Conservation (phyloP, 1,140 invertebrate genomes). For the Sitodiplosis mosellana region DNA sequence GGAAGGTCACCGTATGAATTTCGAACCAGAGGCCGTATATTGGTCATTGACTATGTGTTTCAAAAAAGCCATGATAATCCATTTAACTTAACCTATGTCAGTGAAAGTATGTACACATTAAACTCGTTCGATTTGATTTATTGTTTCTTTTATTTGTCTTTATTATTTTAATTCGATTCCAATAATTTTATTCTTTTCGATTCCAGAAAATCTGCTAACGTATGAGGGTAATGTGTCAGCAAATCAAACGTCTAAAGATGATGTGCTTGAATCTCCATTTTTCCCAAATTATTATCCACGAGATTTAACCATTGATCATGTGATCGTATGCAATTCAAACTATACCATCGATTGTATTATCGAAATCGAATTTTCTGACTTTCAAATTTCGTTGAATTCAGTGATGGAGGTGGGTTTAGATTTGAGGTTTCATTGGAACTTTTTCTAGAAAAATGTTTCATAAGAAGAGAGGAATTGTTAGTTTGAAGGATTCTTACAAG, state of each 20-base stretch:
- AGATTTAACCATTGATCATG: slow-evolving; percentile 46
- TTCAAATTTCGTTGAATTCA: slow-evolving; percentile 43
- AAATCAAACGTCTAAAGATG: slow-evolving; percentile 15
- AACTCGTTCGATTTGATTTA: neutral
- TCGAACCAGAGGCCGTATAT: slow-evolving; percentile 38
- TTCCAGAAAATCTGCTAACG: slow-evolving; percentile 39
- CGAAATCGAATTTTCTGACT: slow-evolving; percentile 47
- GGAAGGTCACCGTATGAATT: slow-evolving; percentile 34
- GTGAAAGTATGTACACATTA: slow-evolving; percentile 35
- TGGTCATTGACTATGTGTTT: slow-evolving; percentile 41
- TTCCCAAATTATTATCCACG: slow-evolving; percentile 49
- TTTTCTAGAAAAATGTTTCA: slow-evolving; percentile 2
- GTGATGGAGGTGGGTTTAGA: slow-evolving; percentile 39
- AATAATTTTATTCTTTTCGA: slow-evolving; percentile 4
- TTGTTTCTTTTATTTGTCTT: too few relatives aligned
- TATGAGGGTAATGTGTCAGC: slow-evolving; percentile 28
- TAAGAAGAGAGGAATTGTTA: slow-evolving; percentile 3
- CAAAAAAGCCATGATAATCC: slow-evolving; percentile 39
- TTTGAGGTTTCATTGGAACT: neutral
- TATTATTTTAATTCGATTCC: slow-evolving; percentile 1
- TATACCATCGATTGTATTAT: slow-evolving; percentile 33
- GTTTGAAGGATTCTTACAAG: slow-evolving; percentile 3
- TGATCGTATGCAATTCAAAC: slow-evolving; percentile 31
- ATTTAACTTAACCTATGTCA: slow-evolving; percentile 42
- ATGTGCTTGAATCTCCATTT: slow-evolving; percentile 40